Conservation (phyloP, 1,140 invertebrate genomes). For the Dolichoris vasculosae region DNA sequence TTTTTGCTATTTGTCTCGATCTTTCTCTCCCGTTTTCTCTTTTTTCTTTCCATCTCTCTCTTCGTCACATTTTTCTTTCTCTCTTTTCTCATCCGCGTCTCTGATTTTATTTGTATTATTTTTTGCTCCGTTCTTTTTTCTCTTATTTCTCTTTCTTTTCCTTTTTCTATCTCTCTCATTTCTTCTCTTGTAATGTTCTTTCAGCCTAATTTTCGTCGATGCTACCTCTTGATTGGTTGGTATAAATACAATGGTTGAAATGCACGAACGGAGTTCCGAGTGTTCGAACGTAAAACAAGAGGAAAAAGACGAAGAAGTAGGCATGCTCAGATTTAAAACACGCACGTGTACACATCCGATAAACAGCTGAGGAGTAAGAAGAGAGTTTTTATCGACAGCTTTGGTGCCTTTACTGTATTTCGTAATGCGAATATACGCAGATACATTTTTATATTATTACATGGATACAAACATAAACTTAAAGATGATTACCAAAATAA, state of each 20-base stretch:
- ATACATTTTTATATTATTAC: not conserved
- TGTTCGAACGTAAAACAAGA: constrained; percentile 1
- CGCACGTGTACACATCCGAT: not conserved
- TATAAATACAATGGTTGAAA: constrained; percentile 58
- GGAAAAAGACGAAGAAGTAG: constrained; percentile 6
- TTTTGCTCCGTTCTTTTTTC: not conserved
- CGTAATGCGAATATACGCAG: not conserved
- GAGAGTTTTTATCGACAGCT: not conserved
- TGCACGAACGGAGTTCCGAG: constrained; percentile 10
- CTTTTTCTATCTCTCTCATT: not conserved
- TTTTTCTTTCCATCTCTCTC: not conserved
- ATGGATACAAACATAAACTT: not conserved
- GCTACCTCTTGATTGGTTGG: constrained; percentile 53
- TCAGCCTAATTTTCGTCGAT: constrained; percentile 31
- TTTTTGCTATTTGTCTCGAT: no score
- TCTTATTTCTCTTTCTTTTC: not conserved
- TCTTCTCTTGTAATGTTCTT: not conserved
- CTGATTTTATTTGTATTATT: not conserved
- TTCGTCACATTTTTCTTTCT: not conserved
- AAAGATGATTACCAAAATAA: not conserved
- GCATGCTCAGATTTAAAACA: not conserved
- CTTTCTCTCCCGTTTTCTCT: not conserved
- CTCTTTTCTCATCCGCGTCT: not conserved
- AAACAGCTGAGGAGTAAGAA: not conserved
- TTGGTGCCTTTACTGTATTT: not conserved